phyloP scores from a whole-genome alignment of 35 echinoderm and acorn worm species.

The Heliocidaris tuberculata region DNA sequence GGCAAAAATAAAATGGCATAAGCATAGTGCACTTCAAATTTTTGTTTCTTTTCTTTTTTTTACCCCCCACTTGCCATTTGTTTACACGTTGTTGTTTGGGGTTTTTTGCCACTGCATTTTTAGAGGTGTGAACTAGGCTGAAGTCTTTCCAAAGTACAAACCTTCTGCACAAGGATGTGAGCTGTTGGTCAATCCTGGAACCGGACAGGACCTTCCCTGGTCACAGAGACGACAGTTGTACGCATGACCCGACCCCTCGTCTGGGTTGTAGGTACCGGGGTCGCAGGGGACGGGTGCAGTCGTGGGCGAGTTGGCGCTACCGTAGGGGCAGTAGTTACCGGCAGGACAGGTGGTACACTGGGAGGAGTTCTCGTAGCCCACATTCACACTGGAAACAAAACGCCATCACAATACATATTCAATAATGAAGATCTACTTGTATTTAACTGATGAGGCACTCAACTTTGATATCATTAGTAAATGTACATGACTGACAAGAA shows the following conservation, averaged over 20 bases:
- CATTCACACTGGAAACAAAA: conserved; percentile 50
- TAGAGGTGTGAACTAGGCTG: too few species aligned
- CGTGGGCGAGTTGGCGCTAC: conserved; percentile 67
- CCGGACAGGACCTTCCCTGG: conserved; percentile 80
- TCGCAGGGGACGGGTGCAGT: conserved; percentile 61
- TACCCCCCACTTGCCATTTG: too few species aligned
- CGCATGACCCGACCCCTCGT: conserved; percentile 86
- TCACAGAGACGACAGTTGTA: conserved; percentile 96
- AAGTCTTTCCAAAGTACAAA: too few species aligned
- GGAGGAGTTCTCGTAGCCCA: conserved; percentile 67
- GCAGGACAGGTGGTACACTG: conserved; percentile 80
- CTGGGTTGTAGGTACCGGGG: conserved; percentile 90
- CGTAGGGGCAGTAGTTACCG: conserved; percentile 84
- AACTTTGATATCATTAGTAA: too few species aligned
- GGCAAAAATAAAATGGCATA: too few species aligned
- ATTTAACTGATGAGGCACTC: too few species aligned
- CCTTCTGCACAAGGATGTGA: conserved; percentile 98
- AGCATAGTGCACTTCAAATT: too few species aligned
- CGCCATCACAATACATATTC: background rate
- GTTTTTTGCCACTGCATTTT: too few species aligned
- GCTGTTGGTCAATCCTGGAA: conserved; percentile 75
- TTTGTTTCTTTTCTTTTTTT: too few species aligned
- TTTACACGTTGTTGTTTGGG: too few species aligned
- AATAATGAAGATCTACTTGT: too few species aligned
- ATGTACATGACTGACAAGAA: too few species aligned